Percentiles rank a stretch among this genome's conserved stretches.
These are phyloP conservation scores for Chionoecetes opilio DNA, from an alignment of 1,140 invertebrate species.

Conservation along the genomic window DNA sequence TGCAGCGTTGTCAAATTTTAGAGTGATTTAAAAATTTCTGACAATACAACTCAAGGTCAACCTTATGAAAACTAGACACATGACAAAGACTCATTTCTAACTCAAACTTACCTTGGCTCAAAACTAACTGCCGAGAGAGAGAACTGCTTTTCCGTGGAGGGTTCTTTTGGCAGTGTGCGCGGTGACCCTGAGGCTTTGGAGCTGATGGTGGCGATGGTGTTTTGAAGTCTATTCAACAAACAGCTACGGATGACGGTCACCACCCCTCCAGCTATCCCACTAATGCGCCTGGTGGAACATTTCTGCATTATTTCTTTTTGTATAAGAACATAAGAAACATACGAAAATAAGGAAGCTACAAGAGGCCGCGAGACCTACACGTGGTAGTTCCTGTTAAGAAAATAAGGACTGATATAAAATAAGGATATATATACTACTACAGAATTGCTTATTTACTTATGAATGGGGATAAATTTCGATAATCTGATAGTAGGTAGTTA, in stretches of 20 bases:
- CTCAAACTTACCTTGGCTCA: slow-evolving; percentile 64
- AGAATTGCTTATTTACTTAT: no score
- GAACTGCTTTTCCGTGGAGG: slow-evolving; percentile 44
- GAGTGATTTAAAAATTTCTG: no score
- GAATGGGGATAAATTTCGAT: no score
- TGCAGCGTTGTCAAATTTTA: no score
- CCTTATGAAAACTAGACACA: neutral
- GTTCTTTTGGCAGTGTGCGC: slow-evolving; percentile 33
- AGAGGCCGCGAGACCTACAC: no score
- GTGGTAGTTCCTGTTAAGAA: no score
- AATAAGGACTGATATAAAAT: no score
- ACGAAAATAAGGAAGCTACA: no score
- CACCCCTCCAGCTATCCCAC: slow-evolving; percentile 89
- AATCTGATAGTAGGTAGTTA: no score
- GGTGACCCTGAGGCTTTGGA: slow-evolving; percentile 61
- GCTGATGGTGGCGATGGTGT: slow-evolving; percentile 72
- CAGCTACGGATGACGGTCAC: slow-evolving; percentile 88
- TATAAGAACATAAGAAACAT: no score
- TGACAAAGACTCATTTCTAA: neutral
- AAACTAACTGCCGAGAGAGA: slow-evolving; percentile 74
- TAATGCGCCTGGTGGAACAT: slow-evolving; percentile 86
- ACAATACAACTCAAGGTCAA: no score
- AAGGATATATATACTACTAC: no score
- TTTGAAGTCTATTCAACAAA: slow-evolving; percentile 83
- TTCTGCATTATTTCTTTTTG: neutral